These are phyloP conservation scores for Lutjanus erythropterus DNA, from an alignment of 2,113 vertebrate species.

Conservation along the genomic window DNA sequence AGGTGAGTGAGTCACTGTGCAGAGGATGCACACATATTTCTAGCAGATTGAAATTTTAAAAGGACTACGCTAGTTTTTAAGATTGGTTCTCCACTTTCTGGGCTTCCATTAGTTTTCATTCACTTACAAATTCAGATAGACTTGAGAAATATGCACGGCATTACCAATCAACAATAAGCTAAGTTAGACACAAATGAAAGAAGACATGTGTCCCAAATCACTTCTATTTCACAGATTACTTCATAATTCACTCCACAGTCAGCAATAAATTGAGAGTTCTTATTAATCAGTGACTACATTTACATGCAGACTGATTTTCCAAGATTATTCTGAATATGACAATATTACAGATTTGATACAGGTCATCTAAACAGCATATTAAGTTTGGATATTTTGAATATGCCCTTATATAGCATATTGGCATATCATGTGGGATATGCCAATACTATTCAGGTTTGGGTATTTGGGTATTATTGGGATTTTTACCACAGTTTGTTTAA, in stretches of 20 bases:
- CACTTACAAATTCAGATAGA: neutral
- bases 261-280: neutral
- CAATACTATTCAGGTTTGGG: no score
- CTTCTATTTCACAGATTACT: neutral
- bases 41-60: conserved; percentile 12
- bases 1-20: conserved; percentile 36
- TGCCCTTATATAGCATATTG: no score
- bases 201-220: neutral
- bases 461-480: no score
- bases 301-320: no score
- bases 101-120: neutral
- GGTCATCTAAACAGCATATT: no score
- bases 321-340: no score
- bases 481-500: no score
- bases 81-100: neutral
- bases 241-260: neutral
- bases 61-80: neutral
- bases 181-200: neutral
- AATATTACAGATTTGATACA: no score
- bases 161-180: neutral
- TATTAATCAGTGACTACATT: no score
- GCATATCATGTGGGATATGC: no score
- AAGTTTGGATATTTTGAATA: no score
- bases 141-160: neutral
- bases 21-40: conserved; percentile 20